phyloP scores from a whole-genome alignment of 1,140 invertebrate genomes.

The Ceratina japonica region DNA sequence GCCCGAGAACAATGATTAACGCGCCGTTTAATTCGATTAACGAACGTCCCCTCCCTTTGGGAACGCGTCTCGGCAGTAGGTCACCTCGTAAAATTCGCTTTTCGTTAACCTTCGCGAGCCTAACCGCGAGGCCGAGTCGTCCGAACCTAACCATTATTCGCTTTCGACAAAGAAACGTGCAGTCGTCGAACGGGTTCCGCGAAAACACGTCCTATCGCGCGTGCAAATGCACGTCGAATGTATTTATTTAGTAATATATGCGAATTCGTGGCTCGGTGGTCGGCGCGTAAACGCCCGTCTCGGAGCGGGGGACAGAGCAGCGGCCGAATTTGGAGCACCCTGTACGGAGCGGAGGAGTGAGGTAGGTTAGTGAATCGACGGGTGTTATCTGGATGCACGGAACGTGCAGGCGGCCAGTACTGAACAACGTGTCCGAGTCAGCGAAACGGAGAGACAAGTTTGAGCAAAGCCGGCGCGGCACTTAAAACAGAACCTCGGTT shows the following conservation, averaged over 20 bases:
- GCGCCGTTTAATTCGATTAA: slow-evolving; percentile 4
- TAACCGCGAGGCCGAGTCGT: background rate
- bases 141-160: background rate
- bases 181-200: background rate
- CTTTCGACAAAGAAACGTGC: background rate
- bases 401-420: slow-evolving; percentile 69
- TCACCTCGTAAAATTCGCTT: background rate
- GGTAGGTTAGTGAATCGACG: slow-evolving; percentile 74
- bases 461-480: slow-evolving; percentile 54
- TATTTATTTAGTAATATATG: no score
- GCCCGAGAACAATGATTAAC: background rate
- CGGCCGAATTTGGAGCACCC: slow-evolving; percentile 63
- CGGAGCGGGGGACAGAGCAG: background rate
- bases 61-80: background rate
- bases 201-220: no score
- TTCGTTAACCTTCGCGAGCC: background rate
- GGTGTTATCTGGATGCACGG: slow-evolving; percentile 72
- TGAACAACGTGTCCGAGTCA: slow-evolving; percentile 70
- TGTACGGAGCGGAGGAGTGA: slow-evolving; percentile 65
- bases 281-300: background rate
- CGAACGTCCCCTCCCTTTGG: background rate
- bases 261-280: background rate
- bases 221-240: no score
- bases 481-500: slow-evolving; percentile 14
- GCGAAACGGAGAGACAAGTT: slow-evolving; percentile 64